Base-by-base conservation (phyloP, 2,888 invertebrate genomes). In the Drosophila falleni region DNA sequence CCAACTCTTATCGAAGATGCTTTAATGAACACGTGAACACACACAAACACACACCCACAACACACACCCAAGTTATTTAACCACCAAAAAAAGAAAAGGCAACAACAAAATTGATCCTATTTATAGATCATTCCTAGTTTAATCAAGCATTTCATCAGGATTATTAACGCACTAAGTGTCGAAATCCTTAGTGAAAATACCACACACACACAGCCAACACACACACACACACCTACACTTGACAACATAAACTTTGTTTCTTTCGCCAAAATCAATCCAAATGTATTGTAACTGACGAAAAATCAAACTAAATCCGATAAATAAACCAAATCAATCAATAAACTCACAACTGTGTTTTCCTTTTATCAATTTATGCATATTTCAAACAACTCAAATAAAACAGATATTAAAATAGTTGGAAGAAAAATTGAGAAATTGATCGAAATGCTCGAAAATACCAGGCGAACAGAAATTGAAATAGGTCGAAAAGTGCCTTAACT, bases 1-100 rank as follows among this genome's bases (percentile, higher is more conserved):
- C 41, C 55, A 5, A 33, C 47, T 0, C 64, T 31, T 42, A 64
- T 84, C 15, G 74, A 74, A 26, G 72, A 77, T 23, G 58, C 35
- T 1, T 5, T 78, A 3, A 66, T 61, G 33, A 65, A 62, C 2
- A 59, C 81, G 74, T 83, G 66, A 83, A 9, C 23, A 29, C 44
- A n/a, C 49, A 33, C 16, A 33, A 6, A 33, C 49, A 49, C 33
- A 16, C 49, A 33, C 11, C 0, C 29, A 29, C 29, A 29, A 16
- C 2, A 33, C 16, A 59, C 59, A 64, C 10, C 9, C 37, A 33
- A 44, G 42, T 29, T 33, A 72, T 26, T 26, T 44, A 72, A 39
- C 26, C 50, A 61, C 51, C 58, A 46, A 47, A 47, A 42, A 55
- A 13, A 19, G n/a, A 16, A 26, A n/a, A 37, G 2, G 29, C 19